Conservation (phyloP, 2,113 vertebrate species). For the Syngnathoides biaculeatus region DNA sequence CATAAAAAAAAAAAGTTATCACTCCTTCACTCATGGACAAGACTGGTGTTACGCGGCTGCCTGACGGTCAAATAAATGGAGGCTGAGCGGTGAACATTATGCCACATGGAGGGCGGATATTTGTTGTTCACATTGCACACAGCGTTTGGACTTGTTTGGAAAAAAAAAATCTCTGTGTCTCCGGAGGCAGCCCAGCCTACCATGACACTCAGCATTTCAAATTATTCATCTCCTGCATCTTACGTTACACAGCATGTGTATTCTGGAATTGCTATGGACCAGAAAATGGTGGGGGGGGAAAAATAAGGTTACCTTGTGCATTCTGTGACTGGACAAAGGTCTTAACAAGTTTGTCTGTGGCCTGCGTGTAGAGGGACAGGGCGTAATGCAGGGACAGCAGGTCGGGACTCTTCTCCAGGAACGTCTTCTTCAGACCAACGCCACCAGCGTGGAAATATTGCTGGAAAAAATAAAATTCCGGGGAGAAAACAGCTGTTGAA, state of each 20-base stretch:
- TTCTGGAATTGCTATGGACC: not conserved
- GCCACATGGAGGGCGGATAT: conserved; percentile 21
- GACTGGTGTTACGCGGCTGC: conserved; percentile 26
- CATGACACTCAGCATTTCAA: conserved; percentile 34
- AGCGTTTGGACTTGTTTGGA: conserved; percentile 41
- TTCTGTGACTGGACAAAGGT: conserved; percentile 95
- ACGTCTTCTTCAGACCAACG: conserved; percentile 95
- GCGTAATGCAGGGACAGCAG: conserved; percentile 93
- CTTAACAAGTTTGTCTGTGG: conserved; percentile 95
- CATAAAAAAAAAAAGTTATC: conserved; percentile 22
- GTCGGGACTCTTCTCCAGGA: conserved; percentile 96
- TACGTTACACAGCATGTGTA: not conserved
- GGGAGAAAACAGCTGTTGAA: conserved; percentile 5
- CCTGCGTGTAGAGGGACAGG: conserved; percentile 95
- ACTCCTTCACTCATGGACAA: conserved; percentile 32
- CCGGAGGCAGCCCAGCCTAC: conserved; percentile 11
- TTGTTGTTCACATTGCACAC: conserved; percentile 40
- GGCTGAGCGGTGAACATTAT: conserved; percentile 28
- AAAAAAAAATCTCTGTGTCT: conserved; percentile 23
- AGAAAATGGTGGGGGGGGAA: conserved; percentile 11
- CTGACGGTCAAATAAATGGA: conserved; percentile 16
- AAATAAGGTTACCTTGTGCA: conserved; percentile 81
- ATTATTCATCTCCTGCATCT: conserved; percentile 1
- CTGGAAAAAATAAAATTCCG: conserved; percentile 54
- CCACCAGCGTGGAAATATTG: conserved; percentile 99